Conservation (phyloP, 1,140 invertebrate species). For the Drosophila neocordata region DNA sequence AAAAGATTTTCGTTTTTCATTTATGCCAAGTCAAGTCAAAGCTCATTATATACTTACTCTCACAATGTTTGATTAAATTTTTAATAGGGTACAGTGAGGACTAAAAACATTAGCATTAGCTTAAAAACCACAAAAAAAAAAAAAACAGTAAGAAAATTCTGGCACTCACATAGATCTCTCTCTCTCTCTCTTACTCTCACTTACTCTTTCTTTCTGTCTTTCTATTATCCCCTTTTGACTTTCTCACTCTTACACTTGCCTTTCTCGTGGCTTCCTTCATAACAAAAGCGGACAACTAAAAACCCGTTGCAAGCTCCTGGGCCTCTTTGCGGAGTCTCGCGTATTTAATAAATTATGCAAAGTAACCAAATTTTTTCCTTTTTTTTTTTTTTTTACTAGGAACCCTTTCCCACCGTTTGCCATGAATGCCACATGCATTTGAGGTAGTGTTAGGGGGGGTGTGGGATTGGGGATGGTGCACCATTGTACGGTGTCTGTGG, state of each 20-base stretch:
- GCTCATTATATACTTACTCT: conserved; percentile 7
- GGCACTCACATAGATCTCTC: background rate
- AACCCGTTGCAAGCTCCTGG: conserved; percentile 6
- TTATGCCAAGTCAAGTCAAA: background rate
- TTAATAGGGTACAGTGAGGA: background rate
- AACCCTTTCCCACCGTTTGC: conserved; percentile 7
- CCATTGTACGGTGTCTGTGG: background rate
- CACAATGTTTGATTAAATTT: conserved; percentile 9
- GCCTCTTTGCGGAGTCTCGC: conserved; percentile 20
- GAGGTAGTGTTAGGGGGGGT: background rate
- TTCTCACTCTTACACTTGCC: too few species aligned
- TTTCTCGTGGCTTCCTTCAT: too few species aligned
- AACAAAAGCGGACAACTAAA: too few species aligned
- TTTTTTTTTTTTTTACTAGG: too few species aligned
- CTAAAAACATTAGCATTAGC: conserved; percentile 10
- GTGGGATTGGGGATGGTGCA: background rate
- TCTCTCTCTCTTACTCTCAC: background rate
- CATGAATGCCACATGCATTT: conserved; percentile 12
- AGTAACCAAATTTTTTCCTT: conserved; percentile 55
- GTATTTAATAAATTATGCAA: conserved; percentile 67
- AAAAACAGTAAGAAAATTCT: background rate
- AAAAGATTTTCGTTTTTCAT: background rate
- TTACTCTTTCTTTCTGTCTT: background rate
- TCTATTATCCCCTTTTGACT: background rate
- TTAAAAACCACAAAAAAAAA: background rate